Conservation (phyloP, 2,888 invertebrate genomes). For the Phorcus lineatus region DNA sequence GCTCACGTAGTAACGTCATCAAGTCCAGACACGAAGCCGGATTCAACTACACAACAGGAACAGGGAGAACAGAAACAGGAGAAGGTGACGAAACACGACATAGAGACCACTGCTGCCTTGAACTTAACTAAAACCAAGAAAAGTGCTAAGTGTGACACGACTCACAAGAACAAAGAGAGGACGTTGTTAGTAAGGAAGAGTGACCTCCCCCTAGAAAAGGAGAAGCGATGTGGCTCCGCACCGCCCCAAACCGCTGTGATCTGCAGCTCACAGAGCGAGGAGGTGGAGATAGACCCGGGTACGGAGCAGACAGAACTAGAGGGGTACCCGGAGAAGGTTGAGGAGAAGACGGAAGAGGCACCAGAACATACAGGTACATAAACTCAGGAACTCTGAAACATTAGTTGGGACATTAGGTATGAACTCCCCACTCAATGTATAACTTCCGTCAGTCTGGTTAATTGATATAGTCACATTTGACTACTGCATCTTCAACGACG, state of each 20-base stretch:
- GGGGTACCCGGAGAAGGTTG: constrained; percentile 18
- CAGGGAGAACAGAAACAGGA: constrained; percentile 1
- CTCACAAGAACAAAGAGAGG: background rate
- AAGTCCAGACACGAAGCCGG: constrained; percentile 16
- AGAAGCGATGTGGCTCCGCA: constrained; percentile 34
- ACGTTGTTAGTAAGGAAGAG: background rate
- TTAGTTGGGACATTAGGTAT: too few relatives aligned
- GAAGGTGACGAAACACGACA: background rate
- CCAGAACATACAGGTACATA: constrained; percentile 12
- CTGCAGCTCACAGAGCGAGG: background rate
- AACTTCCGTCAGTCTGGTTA: too few relatives aligned
- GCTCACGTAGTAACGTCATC: constrained; percentile 6
- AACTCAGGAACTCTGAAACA: background rate
- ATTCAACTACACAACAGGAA: constrained; percentile 20
- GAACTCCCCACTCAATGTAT: too few relatives aligned
- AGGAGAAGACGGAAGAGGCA: constrained; percentile 18
- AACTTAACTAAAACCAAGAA: background rate
- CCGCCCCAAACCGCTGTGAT: constrained; percentile 24
- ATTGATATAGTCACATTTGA: too few relatives aligned
- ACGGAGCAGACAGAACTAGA: constrained; percentile 11
- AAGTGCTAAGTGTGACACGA: background rate
- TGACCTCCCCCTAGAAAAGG: background rate
- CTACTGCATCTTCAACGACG: too few relatives aligned
- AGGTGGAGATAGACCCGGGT: constrained; percentile 4
- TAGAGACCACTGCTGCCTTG: background rate